These are phyloP conservation scores for Chionodraco myersi DNA, from an alignment of 2,113 vertebrate species.

Conservation along the genomic window DNA sequence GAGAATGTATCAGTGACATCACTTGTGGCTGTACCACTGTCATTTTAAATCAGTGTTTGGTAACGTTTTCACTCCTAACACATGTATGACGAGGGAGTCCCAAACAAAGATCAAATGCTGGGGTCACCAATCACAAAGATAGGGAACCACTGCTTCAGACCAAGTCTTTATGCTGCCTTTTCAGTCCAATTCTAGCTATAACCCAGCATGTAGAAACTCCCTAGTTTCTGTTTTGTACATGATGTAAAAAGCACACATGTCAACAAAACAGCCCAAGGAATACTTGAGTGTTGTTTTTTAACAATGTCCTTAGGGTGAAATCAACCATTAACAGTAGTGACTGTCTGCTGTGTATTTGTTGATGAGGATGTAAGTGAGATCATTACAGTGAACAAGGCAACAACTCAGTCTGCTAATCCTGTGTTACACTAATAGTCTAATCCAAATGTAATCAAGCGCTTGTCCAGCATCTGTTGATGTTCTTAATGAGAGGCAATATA, in stretches of 20 bases:
- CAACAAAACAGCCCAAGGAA: background rate
- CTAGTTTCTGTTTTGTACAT: background rate
- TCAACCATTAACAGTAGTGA: background rate
- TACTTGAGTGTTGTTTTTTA: background rate
- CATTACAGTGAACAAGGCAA: conserved; percentile 38
- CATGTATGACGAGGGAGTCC: background rate
- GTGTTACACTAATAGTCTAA: conserved; percentile 51
- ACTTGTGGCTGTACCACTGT: background rate
- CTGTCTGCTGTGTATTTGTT: background rate
- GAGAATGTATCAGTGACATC: background rate
- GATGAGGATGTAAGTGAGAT: conserved; percentile 34
- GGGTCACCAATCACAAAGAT: background rate
- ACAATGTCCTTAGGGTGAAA: background rate
- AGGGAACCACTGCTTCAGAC: background rate
- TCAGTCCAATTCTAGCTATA: background rate
- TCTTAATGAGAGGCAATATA: conserved; percentile 41
- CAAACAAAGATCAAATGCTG: background rate
- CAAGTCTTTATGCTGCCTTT: background rate
- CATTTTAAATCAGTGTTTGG: no score
- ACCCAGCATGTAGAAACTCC: background rate
- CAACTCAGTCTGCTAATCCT: conserved; percentile 47
- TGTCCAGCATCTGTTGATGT: conserved; percentile 60
- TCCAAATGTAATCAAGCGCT: conserved; percentile 71
- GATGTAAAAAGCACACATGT: background rate
- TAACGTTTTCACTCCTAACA: no score